Evolutionary conservation across 2,888 invertebrate species (phyloP).

Genomic region (Allacma fusca): DNA sequence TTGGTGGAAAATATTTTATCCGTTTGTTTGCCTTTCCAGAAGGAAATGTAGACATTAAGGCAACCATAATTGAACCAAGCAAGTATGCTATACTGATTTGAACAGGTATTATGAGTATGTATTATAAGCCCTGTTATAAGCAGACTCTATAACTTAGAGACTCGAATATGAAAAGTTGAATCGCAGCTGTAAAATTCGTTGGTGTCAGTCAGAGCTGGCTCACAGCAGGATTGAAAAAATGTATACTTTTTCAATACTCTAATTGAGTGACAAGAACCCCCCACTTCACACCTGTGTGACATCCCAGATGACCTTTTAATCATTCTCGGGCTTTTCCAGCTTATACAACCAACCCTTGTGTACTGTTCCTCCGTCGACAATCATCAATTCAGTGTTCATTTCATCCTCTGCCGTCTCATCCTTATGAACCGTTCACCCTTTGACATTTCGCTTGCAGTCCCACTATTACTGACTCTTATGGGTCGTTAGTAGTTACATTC

Average conservation of each 20-base stretch:
- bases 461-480: neutral
- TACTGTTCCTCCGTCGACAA: neutral
- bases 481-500: conserved; percentile 21
- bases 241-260: conserved; percentile 52
- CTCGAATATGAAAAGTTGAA: too few relatives aligned
- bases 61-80: neutral
- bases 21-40: conserved; percentile 34
- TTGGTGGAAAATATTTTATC: conserved; percentile 35
- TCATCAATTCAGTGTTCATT: conserved; percentile 32
- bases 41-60: conserved; percentile 25
- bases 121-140: too few relatives aligned
- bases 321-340: conserved; percentile 39
- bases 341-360: neutral
- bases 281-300: conserved; percentile 61
- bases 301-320: conserved; percentile 60
- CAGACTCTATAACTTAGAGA: too few relatives aligned
- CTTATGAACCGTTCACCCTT: conserved; percentile 21
- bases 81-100: neutral
- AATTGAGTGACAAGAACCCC: conserved; percentile 61
- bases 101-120: neutral
- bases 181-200: neutral
- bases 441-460: conserved; percentile 23
- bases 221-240: conserved; percentile 51
- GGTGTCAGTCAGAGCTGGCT: conserved; percentile 24
- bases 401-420: neutral